Conservation (phyloP, 1,140 invertebrate species). For the honey bee (Apis mellifera) region Amel_HAv3.1 CM009942.2:7426001-7426500, state of each 20-base stretch:
- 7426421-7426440: constrained; percentile 38
- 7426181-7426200: background rate
- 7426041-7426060: too few species aligned
- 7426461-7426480: constrained; percentile 7
- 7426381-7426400: constrained; percentile 25
- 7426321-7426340: background rate
- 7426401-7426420: constrained; percentile 7
- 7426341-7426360: too few species aligned
- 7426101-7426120: background rate
- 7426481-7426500: constrained; percentile 28
- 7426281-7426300: constrained; percentile 31
- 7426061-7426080: background rate
- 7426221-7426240: constrained; percentile 22
- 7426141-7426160: too few species aligned
- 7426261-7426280: background rate
- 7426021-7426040: background rate
- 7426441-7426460: constrained; percentile 45
- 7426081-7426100: background rate
- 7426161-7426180: background rate
- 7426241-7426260: background rate
- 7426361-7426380: background rate
- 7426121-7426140: background rate
- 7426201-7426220: constrained; percentile 9
- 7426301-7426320: constrained; percentile 8
- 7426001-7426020: constrained; percentile 27